Percentiles rank a stretch among this genome's conserved stretches.
phyloP scores from a whole-genome alignment of 2,888 invertebrate genomes.

The Torymus texanus region DNA sequence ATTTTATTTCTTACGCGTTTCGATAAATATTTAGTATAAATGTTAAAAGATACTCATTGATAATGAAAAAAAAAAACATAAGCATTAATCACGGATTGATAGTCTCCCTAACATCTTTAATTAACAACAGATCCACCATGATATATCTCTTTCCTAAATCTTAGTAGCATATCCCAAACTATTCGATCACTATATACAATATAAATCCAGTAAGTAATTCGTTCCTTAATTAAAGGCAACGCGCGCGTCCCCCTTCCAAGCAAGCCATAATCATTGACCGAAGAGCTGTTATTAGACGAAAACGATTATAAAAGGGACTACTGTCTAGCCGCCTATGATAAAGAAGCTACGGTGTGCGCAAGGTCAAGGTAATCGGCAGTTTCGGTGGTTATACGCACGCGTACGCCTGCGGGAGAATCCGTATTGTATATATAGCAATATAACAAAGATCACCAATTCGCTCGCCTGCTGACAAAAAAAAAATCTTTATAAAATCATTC shows the following conservation, averaged over 20 bases:
- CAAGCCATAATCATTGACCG: conserved; percentile 25
- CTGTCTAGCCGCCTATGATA: conserved; percentile 47
- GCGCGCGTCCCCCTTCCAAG: neutral
- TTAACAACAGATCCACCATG: conserved; percentile 20
- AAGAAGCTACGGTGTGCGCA: conserved; percentile 36
- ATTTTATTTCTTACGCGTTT: no score
- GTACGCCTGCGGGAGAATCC: conserved; percentile 7
- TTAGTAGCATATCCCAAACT: conserved; percentile 3
- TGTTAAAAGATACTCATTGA: no score
- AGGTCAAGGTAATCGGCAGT: conserved; percentile 43
- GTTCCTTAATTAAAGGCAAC: conserved; percentile 46
- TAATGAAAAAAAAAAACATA: no score
- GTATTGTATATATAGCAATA: conserved; percentile 18
- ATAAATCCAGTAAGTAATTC: conserved; percentile 45
- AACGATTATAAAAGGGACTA: conserved; percentile 53
- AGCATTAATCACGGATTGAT: neutral
- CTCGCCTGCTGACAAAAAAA: conserved; percentile 14
- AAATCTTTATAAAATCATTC: conserved; percentile 28
- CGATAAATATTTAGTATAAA: no score
- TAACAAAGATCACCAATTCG: conserved; percentile 6
- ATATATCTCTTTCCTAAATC: conserved; percentile 17
- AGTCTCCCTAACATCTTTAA: neutral
- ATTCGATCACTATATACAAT: conserved; percentile 16
- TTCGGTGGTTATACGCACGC: conserved; percentile 12
- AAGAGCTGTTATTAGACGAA: conserved; percentile 42